phyloP scores from a whole-genome alignment of 1,140 invertebrate genomes.

The Tyrophagus putrescentiae region DNA sequence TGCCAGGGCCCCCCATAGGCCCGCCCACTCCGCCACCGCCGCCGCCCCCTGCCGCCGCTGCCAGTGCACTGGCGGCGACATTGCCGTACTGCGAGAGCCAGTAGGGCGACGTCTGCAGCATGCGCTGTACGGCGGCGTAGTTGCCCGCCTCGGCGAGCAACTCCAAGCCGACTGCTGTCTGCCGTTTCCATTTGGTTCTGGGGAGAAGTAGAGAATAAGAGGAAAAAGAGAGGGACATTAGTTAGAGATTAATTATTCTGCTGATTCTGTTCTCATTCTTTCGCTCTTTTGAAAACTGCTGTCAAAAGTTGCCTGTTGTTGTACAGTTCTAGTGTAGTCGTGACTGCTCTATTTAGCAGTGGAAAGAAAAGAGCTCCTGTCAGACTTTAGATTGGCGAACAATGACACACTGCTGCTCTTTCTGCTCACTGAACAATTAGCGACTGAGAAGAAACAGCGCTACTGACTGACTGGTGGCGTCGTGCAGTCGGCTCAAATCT shows the following conservation, averaged over 20 bases:
- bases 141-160: constrained; percentile 89
- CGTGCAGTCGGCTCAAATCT: too few relatives aligned
- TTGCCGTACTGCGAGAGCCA: constrained; percentile 42
- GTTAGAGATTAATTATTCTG: background rate
- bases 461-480: too few relatives aligned
- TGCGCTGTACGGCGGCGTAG: constrained; percentile 82
- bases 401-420: too few relatives aligned
- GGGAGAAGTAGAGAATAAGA: constrained; percentile 11
- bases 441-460: too few relatives aligned
- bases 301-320: too few relatives aligned
- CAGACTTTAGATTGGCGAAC: too few relatives aligned
- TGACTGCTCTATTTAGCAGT: too few relatives aligned
- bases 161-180: constrained; percentile 90
- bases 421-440: too few relatives aligned
- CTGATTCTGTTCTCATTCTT: background rate
- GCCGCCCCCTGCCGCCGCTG: constrained; percentile 32
- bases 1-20: too few relatives aligned
- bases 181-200: constrained; percentile 93
- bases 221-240: background rate
- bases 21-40: constrained; percentile 25
- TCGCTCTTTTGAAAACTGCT: too few relatives aligned
- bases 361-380: too few relatives aligned
- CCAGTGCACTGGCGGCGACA: constrained; percentile 32
- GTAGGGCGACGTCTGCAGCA: constrained; percentile 60
- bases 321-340: too few relatives aligned